Base-by-base conservation (phyloP, 2,113 vertebrate genomes). In the Lepus americanus region DNA sequence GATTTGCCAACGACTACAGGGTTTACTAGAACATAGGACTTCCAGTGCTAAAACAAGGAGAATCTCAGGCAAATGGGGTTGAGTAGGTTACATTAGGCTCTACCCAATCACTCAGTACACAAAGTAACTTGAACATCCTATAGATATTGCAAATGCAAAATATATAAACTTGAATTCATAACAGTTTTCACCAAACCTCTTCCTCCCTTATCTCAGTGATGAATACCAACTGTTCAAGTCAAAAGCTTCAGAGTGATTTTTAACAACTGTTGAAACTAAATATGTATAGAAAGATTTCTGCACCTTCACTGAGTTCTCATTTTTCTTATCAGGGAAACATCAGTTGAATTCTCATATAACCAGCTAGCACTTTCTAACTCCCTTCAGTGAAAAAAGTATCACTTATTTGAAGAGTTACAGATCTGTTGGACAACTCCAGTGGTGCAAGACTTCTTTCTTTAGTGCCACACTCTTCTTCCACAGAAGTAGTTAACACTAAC, bases 321-420 rank as follows among this genome's bases (percentile, higher is more conserved):
- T 93, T 51, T 88, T 70, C 55, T 83, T 39, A 63, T 63, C n/a
- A 17, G 14, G 49, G 29, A 29, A 63, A 74, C 69, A 69, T 17
- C 70, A 69, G 5, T 11, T 84, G 39, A 17, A 55, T 77, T 85
- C n/a, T 66, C 69, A 73, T 36, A 79, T 27, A 87, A 70, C 14
- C 23, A 78, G 67, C 29, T 67, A 89, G 17, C 23, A 92, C 27
- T 67, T 79, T 74, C 31, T 95, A 89, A 64, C 89, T 14, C 20
- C 79, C 59, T 4, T 44, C 44, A 79, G 19, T 73, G 33, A 76
- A 88, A 88, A 44, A 22, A 9, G 3, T 31, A 64, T 59, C 16
- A 31, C 53, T 80, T 77, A 72, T 25, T 16, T 88, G 29, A 96
- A 90, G 94, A 51, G 31, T 72, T 77, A 79, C 39, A 80, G 1